Base-by-base conservation (phyloP, 2,888 invertebrate species). In the Athrips mouffetella region DNA sequence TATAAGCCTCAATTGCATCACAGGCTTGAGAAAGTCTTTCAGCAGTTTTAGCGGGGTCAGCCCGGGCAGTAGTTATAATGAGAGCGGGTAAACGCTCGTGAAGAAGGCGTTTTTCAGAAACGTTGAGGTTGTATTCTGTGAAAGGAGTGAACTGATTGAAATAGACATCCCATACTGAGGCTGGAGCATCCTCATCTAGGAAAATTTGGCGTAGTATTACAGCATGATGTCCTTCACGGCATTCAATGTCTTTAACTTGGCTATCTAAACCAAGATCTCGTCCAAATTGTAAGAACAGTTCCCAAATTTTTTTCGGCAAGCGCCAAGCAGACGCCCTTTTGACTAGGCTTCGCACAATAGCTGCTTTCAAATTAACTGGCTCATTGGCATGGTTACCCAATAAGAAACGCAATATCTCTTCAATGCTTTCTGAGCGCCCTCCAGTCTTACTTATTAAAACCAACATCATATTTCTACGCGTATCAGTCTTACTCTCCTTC, bases 371-470 rank as follows among this genome's bases (percentile, higher is more conserved):
- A 33, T 77, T 72, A 0, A 58, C 60, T 0, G 83, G 71, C 44
- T 84, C 84, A 30, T 84, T 82, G 7, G 45, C 54, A 45, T 80
- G 71, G 27, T 59, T 62, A 11, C 60, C 54, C 6, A 73, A 59
- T 0, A 83, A 39, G 11, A 65, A 57, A 29, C 65, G 59, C 31
- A 83, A 49, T 16, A 84, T 51, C 16, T 64, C 59, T 2, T 67
- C 62, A 1, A 81, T 57, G 33, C 67, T 61, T 2, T 70, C 70
- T 3, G 53, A 54, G 23, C 68, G 63, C 0, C 77, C 75, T 1
- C 80, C 83, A 18, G 64, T 78, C 51, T 84, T 85, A 52, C 82
- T 84, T 0, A 84, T 70, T 23, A 85, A 63, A 1, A 84, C 81
- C 1, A 82, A 58, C 50, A 84, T 64, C 55, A 85, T 81, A 46